Base-by-base conservation (phyloP, 1,140 invertebrate genomes). In the Yoshiicerus persimilis region DNA sequence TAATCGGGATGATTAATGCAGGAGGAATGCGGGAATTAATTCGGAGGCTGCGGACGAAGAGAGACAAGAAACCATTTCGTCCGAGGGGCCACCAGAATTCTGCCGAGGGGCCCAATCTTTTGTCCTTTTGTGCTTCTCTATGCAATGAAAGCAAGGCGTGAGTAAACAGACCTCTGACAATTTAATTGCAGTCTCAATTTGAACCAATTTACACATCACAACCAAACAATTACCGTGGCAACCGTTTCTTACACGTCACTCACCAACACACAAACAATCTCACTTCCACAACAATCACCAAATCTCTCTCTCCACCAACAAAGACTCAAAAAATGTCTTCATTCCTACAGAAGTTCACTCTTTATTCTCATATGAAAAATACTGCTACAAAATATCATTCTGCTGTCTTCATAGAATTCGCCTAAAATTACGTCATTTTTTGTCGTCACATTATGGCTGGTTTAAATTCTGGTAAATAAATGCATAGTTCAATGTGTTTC, bases 101-200 rank as follows among this genome's bases (percentile, higher is more conserved):
- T 27, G 10, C 4, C 30, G 16, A 25, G 11, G 27, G 25, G 27
- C 25, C 64, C 23, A 66, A 41, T 41, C 39, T 13, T 6, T 13
- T 41, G 39, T 41, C 39, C 41, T 47, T 4, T 47, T 47, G 41
- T 47, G 41, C 20, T 41, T 6, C 39, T 41, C 13, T 41, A 80
- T 80, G 30, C 20, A 20, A 80, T 16, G 75, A 80, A 80, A 80
- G 75, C 9, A 70, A 80, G 75, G 75, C 75, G 75, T 80, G 75
- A 80, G 75, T 80, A 80, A 80, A 80, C 75, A 80, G 30, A 36
- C 75, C 2, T 6, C 20, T 80, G 75, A 80, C 75, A 80, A 80
- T 80, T 80, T 80, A 80, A 80, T 80, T 80, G 75, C 75, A 80
- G 75, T 80, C 75, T 80, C 75, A 80, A 80, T 80, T 80, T 80